phyloP scores from a whole-genome alignment of 2,888 invertebrate genomes.

The Pyrochroa serraticornis region DNA sequence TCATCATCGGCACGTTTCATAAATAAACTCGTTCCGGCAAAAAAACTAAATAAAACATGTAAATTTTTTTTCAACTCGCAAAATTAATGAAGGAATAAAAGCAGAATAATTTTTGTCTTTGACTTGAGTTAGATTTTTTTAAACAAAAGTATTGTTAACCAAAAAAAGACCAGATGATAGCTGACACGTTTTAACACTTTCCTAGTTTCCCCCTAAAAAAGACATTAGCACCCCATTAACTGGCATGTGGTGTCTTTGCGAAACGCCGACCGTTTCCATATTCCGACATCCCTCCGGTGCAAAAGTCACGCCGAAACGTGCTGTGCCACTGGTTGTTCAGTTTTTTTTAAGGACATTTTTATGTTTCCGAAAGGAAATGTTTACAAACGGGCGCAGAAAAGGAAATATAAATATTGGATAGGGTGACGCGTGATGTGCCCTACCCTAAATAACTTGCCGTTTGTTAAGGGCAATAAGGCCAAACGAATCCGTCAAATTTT shows the following conservation, averaged over 20 bases:
- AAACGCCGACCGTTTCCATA: slow-evolving; percentile 31
- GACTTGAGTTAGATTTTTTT: too few species aligned
- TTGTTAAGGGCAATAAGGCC: too few species aligned
- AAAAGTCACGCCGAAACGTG: slow-evolving; percentile 32
- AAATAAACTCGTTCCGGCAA: too few species aligned
- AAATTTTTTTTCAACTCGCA: too few species aligned
- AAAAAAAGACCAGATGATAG: background rate
- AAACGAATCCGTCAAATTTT: too few species aligned
- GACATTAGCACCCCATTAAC: slow-evolving; percentile 39
- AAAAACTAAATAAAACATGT: too few species aligned
- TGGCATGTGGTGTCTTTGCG: slow-evolving; percentile 30
- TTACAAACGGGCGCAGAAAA: slow-evolving; percentile 38
- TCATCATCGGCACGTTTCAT: background rate
- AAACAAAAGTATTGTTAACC: slow-evolving; percentile 2
- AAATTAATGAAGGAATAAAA: too few species aligned
- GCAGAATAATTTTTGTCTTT: too few species aligned
- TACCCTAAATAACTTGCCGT: too few species aligned
- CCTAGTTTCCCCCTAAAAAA: slow-evolving; percentile 13
- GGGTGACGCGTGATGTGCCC: background rate
- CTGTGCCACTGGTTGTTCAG: slow-evolving; percentile 16
- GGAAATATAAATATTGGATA: slow-evolving; percentile 40
- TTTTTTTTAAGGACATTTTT: slow-evolving; percentile 46
- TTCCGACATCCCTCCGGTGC: slow-evolving; percentile 30
- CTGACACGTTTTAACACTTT: slow-evolving; percentile 23
- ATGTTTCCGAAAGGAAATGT: slow-evolving; percentile 49